Evolutionary conservation across 2,888 invertebrate species (phyloP).

Genomic region (Hyposoter didymator): DNA sequence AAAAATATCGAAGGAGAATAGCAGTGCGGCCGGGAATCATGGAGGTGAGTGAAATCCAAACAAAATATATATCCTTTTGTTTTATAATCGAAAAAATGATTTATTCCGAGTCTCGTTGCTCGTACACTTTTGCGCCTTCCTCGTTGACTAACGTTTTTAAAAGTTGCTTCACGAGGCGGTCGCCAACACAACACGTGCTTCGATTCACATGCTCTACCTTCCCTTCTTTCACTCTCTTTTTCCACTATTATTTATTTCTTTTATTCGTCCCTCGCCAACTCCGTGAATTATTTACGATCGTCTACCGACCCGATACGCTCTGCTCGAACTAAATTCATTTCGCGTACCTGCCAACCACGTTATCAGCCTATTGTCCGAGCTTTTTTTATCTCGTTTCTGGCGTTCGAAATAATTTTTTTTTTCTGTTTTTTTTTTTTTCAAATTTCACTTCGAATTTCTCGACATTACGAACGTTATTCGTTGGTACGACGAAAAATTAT

Average conservation of each 20-base stretch:
- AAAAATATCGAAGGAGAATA: constrained; percentile 82
- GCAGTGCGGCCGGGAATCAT: constrained; percentile 82
- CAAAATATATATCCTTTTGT: background rate
- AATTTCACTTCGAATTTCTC: background rate
- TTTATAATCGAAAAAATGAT: background rate
- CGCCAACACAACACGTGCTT: constrained; percentile 67
- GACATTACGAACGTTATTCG: background rate
- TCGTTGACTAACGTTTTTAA: constrained; percentile 33
- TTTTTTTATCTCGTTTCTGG: background rate
- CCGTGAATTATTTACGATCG: constrained; percentile 57
- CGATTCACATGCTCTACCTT: constrained; percentile 66
- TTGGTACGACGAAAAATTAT: background rate
- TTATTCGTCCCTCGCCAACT: background rate
- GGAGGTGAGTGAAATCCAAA: constrained; percentile 79
- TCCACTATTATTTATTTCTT: constrained; percentile 33
- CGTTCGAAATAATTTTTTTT: background rate
- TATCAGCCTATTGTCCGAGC: background rate
- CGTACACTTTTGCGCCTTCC: constrained; percentile 27
- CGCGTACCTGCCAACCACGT: constrained; percentile 19
- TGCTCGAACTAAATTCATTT: constrained; percentile 38
- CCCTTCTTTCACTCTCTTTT: constrained; percentile 10
- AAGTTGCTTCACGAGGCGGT: constrained; percentile 37
- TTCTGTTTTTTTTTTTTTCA: background rate
- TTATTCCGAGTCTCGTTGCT: background rate
- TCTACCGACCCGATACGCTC: constrained; percentile 11